Evolutionary conservation across 2,797 vertebrate species (phyloP), one percentile per base, ranked within the genome.

Genomic region (Schizopygopsis pylzovi): DNA sequence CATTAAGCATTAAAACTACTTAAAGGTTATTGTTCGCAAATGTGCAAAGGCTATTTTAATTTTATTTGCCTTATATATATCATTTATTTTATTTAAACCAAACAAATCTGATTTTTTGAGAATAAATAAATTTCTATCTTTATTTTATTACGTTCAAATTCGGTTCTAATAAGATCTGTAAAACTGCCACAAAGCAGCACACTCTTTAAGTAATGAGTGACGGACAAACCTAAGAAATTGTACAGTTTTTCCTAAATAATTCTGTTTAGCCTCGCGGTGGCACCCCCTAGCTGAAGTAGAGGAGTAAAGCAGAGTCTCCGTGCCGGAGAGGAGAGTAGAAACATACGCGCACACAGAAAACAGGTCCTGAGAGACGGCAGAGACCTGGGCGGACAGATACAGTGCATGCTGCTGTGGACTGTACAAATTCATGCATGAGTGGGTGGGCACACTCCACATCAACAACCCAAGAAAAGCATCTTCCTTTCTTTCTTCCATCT

Each of bases 401-500:
- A 33, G 85, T 90, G 93, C 95, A 95, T 94, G 95, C 94, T 79
- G 77, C 80, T 52, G 86, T 86, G 89, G 89, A 91, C 90, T 90
- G 84, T 87, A 90, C 87, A 92, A 76, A 87, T 82, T 76, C 90
- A 90, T 91, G 91, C 90, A 92, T 89, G 86, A 72, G 65, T 76
- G 76, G 65, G 73, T 65, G 73, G 39, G 67, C 67, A 70, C 47
- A 41, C 63, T 82, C 82, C 71, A 83, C 68, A 84, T 81, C 49
- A 33, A 87, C n/a, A 65, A 72, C 1, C 65, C 16, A 18, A 67
- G 6, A 37, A 4, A 15, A 67, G 63, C 63, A 18, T 67, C 65
- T 15, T 16, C 15, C 28, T 33, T 65, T 15, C 33, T 68, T 63
- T 12, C 45, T 41, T 82, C 65, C 52, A 67, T 39, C 65, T 37